Conservation (phyloP, 2,113 vertebrate genomes). For the Pelodiscus sinensis region DNA sequence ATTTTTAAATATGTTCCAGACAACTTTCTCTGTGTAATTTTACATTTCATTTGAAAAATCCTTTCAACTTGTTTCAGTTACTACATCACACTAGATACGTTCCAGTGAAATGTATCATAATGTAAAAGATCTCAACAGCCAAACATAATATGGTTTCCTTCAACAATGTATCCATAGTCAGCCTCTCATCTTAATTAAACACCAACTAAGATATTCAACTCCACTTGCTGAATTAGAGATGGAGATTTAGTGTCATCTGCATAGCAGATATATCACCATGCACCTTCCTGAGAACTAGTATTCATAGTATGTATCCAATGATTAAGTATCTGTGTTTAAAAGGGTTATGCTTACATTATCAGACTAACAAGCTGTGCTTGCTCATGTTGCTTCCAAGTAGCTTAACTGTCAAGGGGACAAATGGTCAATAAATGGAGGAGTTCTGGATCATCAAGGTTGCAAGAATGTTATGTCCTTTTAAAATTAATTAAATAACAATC, state of each 20-base stretch:
- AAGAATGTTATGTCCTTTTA: background rate
- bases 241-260: rapidly evolving
- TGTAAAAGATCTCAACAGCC: background rate
- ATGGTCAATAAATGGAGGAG: background rate
- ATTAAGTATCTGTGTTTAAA: background rate
- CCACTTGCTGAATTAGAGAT: background rate
- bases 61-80: background rate
- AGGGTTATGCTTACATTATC: rapidly evolving
- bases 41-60: background rate
- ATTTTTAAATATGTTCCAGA: background rate
- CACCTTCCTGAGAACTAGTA: rapidly evolving
- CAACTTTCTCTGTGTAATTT: background rate
- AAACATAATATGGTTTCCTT: background rate
- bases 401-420: background rate
- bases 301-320: rapidly evolving
- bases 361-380: background rate
- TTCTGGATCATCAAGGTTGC: background rate
- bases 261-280: background rate
- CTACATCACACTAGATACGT: background rate
- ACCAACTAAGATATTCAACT: background rate
- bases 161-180: background rate
- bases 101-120: background rate
- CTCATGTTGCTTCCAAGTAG: background rate
- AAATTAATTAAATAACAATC: background rate
- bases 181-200: background rate